Percentiles rank a stretch among this genome's conserved stretches.
Evolutionary conservation across 2,113 vertebrate species (phyloP).

Genomic region (Tachycineta bicolor): DNA sequence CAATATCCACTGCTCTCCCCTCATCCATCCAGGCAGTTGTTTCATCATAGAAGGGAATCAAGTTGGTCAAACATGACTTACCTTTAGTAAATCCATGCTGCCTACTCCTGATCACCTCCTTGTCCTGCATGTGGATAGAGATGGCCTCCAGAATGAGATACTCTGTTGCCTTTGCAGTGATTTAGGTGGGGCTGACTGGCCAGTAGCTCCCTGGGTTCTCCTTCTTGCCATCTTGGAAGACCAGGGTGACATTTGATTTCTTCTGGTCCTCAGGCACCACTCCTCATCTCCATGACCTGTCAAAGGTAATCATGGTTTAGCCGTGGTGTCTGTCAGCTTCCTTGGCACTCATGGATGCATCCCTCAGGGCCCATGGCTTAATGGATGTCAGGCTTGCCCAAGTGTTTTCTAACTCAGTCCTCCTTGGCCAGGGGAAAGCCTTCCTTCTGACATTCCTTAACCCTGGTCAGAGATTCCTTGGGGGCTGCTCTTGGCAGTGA

Average conservation of each 20-base stretch:
- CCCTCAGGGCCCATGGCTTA: not conserved
- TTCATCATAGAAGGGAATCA: not conserved
- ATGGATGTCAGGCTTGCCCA: not conserved
- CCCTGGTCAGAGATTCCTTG: not conserved
- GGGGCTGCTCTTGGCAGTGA: not conserved
- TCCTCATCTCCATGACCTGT: not conserved
- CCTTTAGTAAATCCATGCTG: not conserved
- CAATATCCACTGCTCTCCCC: not conserved
- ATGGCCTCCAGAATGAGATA: not conserved
- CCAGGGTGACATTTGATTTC: not conserved
- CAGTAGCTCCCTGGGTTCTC: not conserved
- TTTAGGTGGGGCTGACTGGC: not conserved
- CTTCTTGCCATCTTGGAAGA: not conserved
- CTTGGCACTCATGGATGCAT: not conserved
- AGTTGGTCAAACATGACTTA: not conserved
- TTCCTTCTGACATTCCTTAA: not conserved
- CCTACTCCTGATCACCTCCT: not conserved
- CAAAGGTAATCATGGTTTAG: rapidly evolving
- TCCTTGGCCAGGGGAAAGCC: not conserved
- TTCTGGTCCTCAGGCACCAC: not conserved
- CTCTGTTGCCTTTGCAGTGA: not conserved
- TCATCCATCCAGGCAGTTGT: not conserved
- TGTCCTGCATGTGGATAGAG: not conserved
- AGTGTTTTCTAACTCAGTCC: not conserved
- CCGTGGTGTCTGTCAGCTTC: not conserved